phyloP scores from a whole-genome alignment of 1,140 invertebrate genomes.

The Sitobion miscanthi region DNA sequence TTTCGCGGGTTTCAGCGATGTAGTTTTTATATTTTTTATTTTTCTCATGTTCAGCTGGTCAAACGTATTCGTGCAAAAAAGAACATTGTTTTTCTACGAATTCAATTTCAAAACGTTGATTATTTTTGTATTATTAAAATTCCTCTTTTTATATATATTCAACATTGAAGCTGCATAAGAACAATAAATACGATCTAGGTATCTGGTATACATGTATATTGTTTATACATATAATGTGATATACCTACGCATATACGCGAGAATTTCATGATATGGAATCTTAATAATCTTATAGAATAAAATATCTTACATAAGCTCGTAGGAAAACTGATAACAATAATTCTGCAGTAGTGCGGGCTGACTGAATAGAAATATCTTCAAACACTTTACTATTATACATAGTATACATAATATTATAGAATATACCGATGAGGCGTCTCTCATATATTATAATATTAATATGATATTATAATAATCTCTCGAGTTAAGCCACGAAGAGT shows the following conservation, averaged over 20 bases:
- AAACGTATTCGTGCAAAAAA: neutral
- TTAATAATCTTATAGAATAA: neutral
- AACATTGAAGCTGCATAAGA: neutral
- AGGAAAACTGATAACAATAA: neutral
- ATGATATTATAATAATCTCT: no score
- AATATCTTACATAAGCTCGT: neutral
- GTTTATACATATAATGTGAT: neutral
- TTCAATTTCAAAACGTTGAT: neutral
- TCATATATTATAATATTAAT: neutral
- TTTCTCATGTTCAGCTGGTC: neutral
- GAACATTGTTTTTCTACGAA: neutral
- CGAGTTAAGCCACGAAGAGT: no score
- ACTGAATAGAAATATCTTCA: neutral
- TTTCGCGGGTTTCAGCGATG: neutral
- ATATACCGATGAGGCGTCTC: neutral
- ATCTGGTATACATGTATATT: no score
- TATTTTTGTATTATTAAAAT: neutral
- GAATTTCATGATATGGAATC: neutral
- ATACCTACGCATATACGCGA: neutral
- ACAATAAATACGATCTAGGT: neutral
- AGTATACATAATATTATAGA: neutral
- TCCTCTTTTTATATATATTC: neutral
- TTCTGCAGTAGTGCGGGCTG: neutral
- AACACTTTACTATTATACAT: neutral
- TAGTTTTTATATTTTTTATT: neutral